Evolutionary conservation across 2,888 invertebrate species (phyloP).

Genomic region (Athalia cordata): DNA sequence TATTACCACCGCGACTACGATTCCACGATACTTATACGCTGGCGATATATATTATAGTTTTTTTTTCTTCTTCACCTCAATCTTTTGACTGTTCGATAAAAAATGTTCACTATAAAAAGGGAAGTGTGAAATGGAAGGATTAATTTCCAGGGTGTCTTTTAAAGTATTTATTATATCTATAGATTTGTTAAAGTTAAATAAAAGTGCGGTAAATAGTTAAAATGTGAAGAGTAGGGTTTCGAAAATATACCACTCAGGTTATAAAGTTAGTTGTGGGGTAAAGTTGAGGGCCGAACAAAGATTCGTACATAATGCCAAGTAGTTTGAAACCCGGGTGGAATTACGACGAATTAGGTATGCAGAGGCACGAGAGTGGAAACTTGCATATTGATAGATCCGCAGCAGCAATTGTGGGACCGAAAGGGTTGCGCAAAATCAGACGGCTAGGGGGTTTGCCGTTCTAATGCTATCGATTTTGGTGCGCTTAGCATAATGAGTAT

Average conservation of each 20-base stretch:
- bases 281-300: conserved; percentile 16
- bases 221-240: conserved; percentile 7
- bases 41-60: neutral
- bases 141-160: too few relatives aligned
- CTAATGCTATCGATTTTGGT: conserved; percentile 70
- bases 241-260: too few relatives aligned
- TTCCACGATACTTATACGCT: conserved; percentile 54
- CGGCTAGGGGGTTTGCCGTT: conserved; percentile 47
- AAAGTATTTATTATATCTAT: neutral
- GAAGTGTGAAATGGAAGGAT: too few relatives aligned
- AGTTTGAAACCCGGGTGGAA: conserved; percentile 37
- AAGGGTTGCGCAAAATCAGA: conserved; percentile 60
- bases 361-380: conserved; percentile 52
- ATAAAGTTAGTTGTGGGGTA: neutral
- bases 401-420: conserved; percentile 58
- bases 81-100: neutral
- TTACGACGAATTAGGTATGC: conserved; percentile 46
- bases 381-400: conserved; percentile 63
- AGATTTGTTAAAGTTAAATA: neutral
- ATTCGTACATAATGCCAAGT: conserved; percentile 28
- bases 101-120: too few relatives aligned
- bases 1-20: conserved; percentile 70
- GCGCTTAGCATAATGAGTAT: conserved; percentile 69
- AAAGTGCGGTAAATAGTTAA: conserved; percentile 42
- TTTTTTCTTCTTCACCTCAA: neutral